phyloP scores from a whole-genome alignment of 53 echinoderm and acorn worm genomes.

The Zoroaster sp. region DNA sequence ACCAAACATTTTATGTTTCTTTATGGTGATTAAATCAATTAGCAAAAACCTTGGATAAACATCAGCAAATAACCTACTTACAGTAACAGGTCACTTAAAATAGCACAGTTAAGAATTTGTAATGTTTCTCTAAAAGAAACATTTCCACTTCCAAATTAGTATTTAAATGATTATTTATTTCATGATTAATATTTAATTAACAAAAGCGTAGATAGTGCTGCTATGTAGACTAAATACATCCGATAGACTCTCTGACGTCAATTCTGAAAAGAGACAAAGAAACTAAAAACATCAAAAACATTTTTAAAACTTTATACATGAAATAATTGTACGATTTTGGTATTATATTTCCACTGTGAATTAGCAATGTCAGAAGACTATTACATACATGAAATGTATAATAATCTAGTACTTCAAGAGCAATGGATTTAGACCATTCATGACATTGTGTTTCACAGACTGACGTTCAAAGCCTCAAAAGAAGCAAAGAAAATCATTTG shows the following conservation, averaged over 20 bases:
- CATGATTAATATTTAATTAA: slow-evolving; percentile 39
- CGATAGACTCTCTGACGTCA: slow-evolving; percentile 43
- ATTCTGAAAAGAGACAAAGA: slow-evolving; percentile 54
- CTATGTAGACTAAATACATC: slow-evolving; percentile 73
- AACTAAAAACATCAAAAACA: background rate
- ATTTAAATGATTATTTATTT: background rate
- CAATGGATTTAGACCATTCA: background rate
- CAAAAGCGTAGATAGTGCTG: slow-evolving; percentile 76
- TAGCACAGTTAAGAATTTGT: background rate
- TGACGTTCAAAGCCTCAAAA: no score
- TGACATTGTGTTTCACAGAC: background rate
- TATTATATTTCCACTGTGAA: no score
- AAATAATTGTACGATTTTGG: background rate
- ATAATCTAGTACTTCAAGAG: background rate
- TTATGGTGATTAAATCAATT: no score
- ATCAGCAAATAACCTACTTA: no score
- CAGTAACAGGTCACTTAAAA: background rate
- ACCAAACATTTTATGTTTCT: no score
- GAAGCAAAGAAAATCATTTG: no score
- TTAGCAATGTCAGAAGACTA: no score
- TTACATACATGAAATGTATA: background rate
- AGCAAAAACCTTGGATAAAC: no score
- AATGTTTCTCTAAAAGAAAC: no score
- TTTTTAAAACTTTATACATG: background rate
- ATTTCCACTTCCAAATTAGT: background rate